Percentiles rank a stretch among this genome's conserved stretches.
Evolutionary conservation across 2,797 vertebrate species (phyloP).

Genomic region (Coregonus sp.): DNA sequence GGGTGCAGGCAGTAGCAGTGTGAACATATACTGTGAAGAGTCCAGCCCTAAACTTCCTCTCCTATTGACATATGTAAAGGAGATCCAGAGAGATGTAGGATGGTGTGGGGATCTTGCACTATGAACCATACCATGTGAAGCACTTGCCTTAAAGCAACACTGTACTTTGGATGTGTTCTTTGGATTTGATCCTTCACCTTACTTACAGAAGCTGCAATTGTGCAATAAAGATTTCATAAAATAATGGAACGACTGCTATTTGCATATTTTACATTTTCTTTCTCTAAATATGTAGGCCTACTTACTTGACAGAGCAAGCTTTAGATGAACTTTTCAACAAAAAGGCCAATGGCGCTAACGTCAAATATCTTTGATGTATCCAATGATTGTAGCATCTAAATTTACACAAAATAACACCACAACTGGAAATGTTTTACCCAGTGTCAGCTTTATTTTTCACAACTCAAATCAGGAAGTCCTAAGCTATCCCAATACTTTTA

Average conservation of each 20-base stretch:
- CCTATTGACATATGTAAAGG: neutral
- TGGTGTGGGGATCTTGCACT: too few relatives aligned
- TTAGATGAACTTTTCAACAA: neutral
- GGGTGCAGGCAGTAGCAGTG: neutral
- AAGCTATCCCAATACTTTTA: slow-evolving; percentile 19
- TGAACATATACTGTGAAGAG: neutral
- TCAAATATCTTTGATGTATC: neutral
- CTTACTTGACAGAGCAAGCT: neutral
- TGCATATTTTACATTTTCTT: neutral
- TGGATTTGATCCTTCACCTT: too few relatives aligned
- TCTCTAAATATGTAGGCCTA: neutral
- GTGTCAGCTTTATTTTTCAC: slow-evolving; percentile 61
- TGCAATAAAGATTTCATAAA: too few relatives aligned
- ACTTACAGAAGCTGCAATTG: too few relatives aligned
- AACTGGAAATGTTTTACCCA: slow-evolving; percentile 31
- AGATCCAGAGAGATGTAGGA: too few relatives aligned
- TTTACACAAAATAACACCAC: neutral
- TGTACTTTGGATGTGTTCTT: too few relatives aligned
- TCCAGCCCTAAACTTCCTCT: neutral
- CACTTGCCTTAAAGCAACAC: too few relatives aligned
- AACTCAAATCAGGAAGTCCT: slow-evolving; percentile 39
- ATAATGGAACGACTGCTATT: too few relatives aligned
- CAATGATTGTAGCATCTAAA: neutral
- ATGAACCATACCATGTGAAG: too few relatives aligned
- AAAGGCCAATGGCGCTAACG: neutral